Conservation (phyloP, 2,888 invertebrate species). For the Myopa testacea region DNA sequence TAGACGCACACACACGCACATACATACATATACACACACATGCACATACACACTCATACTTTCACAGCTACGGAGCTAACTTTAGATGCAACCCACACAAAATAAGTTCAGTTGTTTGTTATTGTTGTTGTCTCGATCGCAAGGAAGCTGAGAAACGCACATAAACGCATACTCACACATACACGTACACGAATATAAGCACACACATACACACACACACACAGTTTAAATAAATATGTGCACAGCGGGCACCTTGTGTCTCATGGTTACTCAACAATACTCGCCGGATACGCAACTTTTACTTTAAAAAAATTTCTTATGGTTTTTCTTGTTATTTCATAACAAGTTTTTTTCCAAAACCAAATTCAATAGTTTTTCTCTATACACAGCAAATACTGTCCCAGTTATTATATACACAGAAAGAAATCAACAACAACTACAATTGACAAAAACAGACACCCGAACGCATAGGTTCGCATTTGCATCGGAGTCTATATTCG, state of each 20-base stretch:
- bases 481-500: too few relatives aligned
- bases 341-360: not conserved
- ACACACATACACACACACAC: not conserved
- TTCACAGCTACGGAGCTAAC: constrained; percentile 19
- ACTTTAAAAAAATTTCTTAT: not conserved
- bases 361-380: not conserved
- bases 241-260: constrained; percentile 6
- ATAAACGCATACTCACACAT: constrained; percentile 44
- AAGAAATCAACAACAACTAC: not conserved
- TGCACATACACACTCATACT: not conserved
- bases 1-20: constrained; percentile 26
- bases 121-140: not conserved
- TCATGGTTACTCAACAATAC: constrained; percentile 21
- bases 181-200: not conserved
- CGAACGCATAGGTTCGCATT: not conserved
- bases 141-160: constrained; percentile 50
- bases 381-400: not conserved
- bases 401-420: not conserved
- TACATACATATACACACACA: constrained; percentile 14
- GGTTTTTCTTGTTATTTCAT: too few relatives aligned
- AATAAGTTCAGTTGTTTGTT: constrained; percentile 25
- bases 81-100: constrained; percentile 38
- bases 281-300: constrained; percentile 29
- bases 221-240: too few relatives aligned
- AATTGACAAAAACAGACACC: constrained; percentile 18